A percentile compares a stretch with the other conserved stretches of the same genome.
These are phyloP conservation scores for Drosophila greeni DNA, from an alignment of 2,888 invertebrate genomes.

Conservation along the genomic window DNA sequence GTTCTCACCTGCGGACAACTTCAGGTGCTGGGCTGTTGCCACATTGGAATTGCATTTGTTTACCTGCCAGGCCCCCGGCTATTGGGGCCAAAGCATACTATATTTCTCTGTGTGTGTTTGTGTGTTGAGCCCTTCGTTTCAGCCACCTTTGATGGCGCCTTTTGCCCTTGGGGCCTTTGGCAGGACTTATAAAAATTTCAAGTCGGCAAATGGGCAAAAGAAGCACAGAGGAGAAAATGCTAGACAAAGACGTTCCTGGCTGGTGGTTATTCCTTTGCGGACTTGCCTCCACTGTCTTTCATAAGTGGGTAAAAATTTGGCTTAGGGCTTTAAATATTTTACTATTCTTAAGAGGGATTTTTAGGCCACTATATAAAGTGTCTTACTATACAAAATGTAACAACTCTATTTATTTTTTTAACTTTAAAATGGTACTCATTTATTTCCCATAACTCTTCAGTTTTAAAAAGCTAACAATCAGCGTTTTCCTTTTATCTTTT, in stretches of 20 bases:
- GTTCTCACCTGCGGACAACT: slow-evolving; percentile 54
- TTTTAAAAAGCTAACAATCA: not conserved
- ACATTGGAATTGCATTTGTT: slow-evolving; percentile 59
- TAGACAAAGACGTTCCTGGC: slow-evolving; percentile 26
- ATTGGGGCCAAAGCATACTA: slow-evolving; percentile 48
- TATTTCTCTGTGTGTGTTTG: not conserved
- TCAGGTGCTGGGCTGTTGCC: slow-evolving; percentile 34
- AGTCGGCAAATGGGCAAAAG: slow-evolving; percentile 32
- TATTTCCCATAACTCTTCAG: not conserved
- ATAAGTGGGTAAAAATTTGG: slow-evolving; percentile 4
- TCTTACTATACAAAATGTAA: no score
- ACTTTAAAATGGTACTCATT: not conserved
- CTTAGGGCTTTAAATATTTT: slow-evolving; percentile 5
- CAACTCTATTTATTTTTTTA: no score
- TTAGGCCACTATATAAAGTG: not conserved
- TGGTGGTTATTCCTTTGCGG: slow-evolving; percentile 24
- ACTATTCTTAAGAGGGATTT: not conserved
- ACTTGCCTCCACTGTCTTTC: not conserved
- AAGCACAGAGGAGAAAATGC: slow-evolving; percentile 22
- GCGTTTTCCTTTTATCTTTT: not conserved
- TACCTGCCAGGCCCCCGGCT: slow-evolving; percentile 56
- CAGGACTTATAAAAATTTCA: slow-evolving; percentile 41
- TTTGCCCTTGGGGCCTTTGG: slow-evolving; percentile 35
- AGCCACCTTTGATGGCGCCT: slow-evolving; percentile 35
- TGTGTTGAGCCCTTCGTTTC: slow-evolving; percentile 14